Evolutionary conservation across 1,140 invertebrate species (phyloP).

Genomic region (Heliconius eleuchia): DNA sequence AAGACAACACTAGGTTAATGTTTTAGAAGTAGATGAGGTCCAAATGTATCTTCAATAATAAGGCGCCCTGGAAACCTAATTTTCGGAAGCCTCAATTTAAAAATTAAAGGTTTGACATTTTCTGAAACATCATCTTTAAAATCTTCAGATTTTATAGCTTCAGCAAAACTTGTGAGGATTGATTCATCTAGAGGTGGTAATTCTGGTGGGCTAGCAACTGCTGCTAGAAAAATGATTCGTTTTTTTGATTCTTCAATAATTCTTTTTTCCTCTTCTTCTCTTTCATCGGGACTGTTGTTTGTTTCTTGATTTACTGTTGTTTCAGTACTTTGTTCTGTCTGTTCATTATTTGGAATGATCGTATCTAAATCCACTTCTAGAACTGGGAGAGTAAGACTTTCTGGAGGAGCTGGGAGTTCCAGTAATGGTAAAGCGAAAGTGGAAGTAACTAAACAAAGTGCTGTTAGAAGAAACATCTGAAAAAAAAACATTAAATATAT

Average conservation of each 20-base stretch:
- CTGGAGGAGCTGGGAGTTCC: neutral
- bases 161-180: neutral
- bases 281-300: neutral
- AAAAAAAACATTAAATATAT: neutral
- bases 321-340: neutral
- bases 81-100: neutral
- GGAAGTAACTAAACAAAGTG: neutral
- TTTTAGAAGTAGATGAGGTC: neutral
- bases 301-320: no score
- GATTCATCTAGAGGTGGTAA: conserved; percentile 5
- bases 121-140: neutral
- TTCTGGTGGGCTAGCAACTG: neutral
- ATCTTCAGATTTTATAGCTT: neutral
- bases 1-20: neutral
- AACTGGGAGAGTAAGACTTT: neutral
- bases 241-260: neutral
- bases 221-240: neutral
- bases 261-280: conserved; percentile 4
- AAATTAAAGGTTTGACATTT: neutral
- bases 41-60: neutral
- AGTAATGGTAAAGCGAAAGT: neutral
- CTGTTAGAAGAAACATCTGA: neutral
- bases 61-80: neutral
- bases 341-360: no score
- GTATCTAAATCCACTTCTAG: neutral